A percentile compares a stretch with the other conserved stretches of the same genome.
Conservation (phyloP, 1,140 invertebrate genomes). For the Brachionus rotundiformis region DNA sequence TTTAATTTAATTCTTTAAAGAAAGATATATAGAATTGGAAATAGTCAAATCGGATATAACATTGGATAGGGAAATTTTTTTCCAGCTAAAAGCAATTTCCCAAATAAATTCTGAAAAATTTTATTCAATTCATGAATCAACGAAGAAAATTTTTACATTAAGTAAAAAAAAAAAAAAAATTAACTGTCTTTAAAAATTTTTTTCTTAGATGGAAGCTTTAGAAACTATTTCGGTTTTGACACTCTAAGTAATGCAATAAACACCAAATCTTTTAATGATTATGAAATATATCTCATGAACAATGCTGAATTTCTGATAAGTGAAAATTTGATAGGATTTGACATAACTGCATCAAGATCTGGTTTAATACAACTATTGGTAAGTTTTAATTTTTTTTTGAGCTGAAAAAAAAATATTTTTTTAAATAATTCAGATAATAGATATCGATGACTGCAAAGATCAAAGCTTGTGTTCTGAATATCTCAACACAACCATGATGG, state of each 20-base stretch:
- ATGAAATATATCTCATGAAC: neutral
- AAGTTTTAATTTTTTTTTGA: neutral
- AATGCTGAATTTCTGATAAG: conserved; percentile 12
- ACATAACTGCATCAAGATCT: neutral
- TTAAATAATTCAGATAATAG: neutral
- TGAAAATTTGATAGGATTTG: neutral
- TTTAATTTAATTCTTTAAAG: neutral
- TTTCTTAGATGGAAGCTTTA: neutral
- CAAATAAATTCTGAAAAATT: neutral
- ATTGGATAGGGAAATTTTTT: neutral
- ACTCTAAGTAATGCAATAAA: neutral
- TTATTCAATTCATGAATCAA: neutral
- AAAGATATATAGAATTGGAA: neutral
- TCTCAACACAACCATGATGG: neutral
- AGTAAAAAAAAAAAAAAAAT: neutral
- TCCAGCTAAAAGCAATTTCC: neutral
- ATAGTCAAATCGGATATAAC: neutral
- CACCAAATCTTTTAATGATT: neutral
- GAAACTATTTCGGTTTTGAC: conserved; percentile 8
- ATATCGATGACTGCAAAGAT: neutral
- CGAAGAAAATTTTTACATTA: neutral
- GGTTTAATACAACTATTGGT: neutral
- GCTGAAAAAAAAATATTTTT: neutral
- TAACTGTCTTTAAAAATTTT: neutral
- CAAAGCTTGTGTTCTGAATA: neutral